These are phyloP conservation scores for Telmatochromis brachygnathus DNA, from an alignment of 2,113 vertebrate species.

Conservation along the genomic window DNA sequence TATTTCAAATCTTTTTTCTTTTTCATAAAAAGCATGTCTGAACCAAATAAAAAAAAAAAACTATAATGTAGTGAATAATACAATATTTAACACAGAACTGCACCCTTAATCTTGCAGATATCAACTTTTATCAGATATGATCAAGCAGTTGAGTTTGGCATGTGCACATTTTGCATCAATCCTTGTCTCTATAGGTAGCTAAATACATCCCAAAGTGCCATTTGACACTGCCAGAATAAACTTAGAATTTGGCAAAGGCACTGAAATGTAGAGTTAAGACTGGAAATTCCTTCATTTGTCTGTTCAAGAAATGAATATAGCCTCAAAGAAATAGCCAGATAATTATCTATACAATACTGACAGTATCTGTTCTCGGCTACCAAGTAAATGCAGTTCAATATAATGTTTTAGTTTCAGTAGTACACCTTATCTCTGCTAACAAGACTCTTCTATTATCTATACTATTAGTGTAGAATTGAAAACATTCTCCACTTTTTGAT, in stretches of 20 bases:
- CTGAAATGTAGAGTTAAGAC: not conserved
- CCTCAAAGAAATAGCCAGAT: not conserved
- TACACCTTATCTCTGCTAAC: not conserved
- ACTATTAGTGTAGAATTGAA: not conserved
- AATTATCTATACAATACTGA: not conserved
- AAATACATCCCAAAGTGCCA: not conserved
- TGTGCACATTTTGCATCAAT: not conserved
- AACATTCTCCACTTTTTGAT: not conserved
- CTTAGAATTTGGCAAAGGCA: not conserved
- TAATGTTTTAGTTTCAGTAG: not conserved
- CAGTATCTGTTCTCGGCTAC: not conserved
- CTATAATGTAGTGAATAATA: not conserved
- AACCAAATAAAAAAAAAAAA: not conserved
- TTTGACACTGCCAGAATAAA: not conserved
- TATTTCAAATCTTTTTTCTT: not conserved
- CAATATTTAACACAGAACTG: not conserved
- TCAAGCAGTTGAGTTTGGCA: not conserved
- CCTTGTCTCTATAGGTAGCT: not conserved
- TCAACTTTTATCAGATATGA: not conserved
- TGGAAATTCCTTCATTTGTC: not conserved
- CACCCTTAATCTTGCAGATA: not conserved
- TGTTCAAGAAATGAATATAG: not conserved
- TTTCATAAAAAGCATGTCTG: not conserved
- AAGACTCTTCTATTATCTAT: not conserved
- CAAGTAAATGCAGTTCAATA: not conserved